Base-by-base conservation (phyloP, 2,888 invertebrate species). In the Lithophane ornitopus region DNA sequence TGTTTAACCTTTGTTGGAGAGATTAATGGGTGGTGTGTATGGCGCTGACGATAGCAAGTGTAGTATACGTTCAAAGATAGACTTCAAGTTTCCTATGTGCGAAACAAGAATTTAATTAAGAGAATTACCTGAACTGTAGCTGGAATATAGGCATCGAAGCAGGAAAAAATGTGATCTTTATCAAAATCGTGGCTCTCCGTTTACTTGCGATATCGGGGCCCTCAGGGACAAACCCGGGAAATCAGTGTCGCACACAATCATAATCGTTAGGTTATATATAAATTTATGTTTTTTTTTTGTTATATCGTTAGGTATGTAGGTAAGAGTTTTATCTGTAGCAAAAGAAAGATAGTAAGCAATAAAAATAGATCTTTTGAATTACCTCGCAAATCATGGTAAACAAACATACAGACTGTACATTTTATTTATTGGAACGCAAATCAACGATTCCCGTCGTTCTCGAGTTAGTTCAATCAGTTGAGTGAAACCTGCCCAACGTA, bases 1-100 rank as follows among this genome's bases (percentile, higher is more conserved):
- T 74, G 78, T 75, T 84, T 85, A 81, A 79, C 79, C 63, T 85
- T 85, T 85, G 85, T 79, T 66, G 54, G 63, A 61, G 63, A 78
- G 75, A 84, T 85, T 85, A 78, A 84, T 82, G 73, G 58, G 58
- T 58, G 26, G 52, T 69, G 54, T 70, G 34, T 63, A 67, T 68
- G 62, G 63, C 41, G 52, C 34, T 71, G 14, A 65, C 46, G 65
- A 73, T 74, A 78, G 44, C 12, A 34, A 46, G 49, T 79, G 16
- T 62, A 59, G 74, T 56, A 67, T 56, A 46, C n/a, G 54, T 41
- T 66, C n/a, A 44, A n/a, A 74, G 66, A 34, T 80, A 46, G 34
- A 16, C 52, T 49, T 34, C 16, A 72, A 39, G 73, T 16, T 22
- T 66, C 11, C 16, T 72, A 44, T 11, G 8, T 28, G 22, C 2